Conservation (phyloP, 92 coral and sea anemone genomes). For the Zoanthus gigantus region DNA sequence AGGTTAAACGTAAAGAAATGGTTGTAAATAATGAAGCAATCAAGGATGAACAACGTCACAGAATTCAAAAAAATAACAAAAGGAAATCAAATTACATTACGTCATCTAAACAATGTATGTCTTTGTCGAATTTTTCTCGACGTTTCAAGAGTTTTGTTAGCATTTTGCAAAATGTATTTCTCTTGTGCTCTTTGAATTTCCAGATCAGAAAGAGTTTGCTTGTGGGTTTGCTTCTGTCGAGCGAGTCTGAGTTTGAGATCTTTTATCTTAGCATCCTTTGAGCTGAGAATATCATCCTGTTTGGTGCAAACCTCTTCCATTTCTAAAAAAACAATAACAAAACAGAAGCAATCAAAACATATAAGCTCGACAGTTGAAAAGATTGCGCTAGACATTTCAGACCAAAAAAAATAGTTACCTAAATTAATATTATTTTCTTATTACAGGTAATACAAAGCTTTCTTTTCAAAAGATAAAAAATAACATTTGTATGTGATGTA, state of each 20-base stretch:
- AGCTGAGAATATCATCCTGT: slow-evolving; percentile 89
- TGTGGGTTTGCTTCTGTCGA: slow-evolving; percentile 90
- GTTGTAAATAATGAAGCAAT: too few species aligned
- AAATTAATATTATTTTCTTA: too few species aligned
- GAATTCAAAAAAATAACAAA: too few species aligned
- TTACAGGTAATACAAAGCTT: too few species aligned
- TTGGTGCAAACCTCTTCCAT: slow-evolving; percentile 93
- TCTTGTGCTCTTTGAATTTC: slow-evolving; percentile 95
- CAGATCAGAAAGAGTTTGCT: slow-evolving; percentile 85
- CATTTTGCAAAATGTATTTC: slow-evolving; percentile 81
- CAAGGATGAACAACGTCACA: too few species aligned
- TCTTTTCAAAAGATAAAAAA: too few species aligned
- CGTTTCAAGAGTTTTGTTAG: slow-evolving; percentile 70
- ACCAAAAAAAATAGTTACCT: too few species aligned
- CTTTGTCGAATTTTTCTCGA: slow-evolving; percentile 65
- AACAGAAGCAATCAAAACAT: not conserved
- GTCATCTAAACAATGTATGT: slow-evolving; percentile 77
- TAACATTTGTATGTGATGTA: too few species aligned
- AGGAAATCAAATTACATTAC: not conserved
- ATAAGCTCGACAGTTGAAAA: too few species aligned
- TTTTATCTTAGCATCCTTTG: slow-evolving; percentile 96
- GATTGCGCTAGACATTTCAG: too few species aligned
- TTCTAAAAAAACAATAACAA: slow-evolving; percentile 60
- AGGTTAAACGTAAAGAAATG: too few species aligned
- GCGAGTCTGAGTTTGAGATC: slow-evolving; percentile 83